phyloP scores from a whole-genome alignment of 2,797 vertebrate species.

The Poeciliopsis turneri region DNA sequence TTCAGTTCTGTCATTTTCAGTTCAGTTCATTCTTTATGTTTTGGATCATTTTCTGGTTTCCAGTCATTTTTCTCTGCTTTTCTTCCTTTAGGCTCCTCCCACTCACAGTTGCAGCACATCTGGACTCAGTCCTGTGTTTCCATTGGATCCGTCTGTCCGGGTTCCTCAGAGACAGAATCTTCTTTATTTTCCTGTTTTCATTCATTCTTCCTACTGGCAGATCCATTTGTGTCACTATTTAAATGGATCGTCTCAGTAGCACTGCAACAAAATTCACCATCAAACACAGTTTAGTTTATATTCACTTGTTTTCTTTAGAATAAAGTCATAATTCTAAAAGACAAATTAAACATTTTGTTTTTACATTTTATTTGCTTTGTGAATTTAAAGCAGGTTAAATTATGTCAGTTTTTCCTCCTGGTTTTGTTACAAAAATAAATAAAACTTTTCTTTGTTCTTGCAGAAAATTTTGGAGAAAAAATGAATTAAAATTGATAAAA shows the following conservation, averaged over 20 bases:
- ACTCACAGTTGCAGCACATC: neutral
- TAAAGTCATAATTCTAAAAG: neutral
- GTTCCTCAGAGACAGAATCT: neutral
- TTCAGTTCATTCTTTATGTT: neutral
- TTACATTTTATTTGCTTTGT: neutral
- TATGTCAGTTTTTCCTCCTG: neutral
- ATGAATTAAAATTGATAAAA: neutral
- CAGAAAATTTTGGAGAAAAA: neutral
- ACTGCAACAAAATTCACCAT: neutral
- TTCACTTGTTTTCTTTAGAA: neutral
- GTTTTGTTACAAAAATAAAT: neutral
- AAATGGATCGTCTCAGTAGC: rapidly evolving
- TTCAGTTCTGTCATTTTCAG: neutral
- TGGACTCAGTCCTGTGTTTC: neutral
- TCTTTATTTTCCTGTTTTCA: neutral
- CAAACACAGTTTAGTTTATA: neutral
- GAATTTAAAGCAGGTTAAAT: neutral
- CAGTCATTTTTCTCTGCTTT: neutral
- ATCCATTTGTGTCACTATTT: rapidly evolving
- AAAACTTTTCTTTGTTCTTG: neutral
- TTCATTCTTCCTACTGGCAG: rapidly evolving
- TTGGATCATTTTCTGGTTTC: neutral
- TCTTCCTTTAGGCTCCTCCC: too few species aligned
- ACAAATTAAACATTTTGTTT: neutral
- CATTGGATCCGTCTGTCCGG: neutral